These are phyloP conservation scores for Bombyx mandarina DNA, from an alignment of 1,140 invertebrate genomes.

Conservation along the genomic window DNA sequence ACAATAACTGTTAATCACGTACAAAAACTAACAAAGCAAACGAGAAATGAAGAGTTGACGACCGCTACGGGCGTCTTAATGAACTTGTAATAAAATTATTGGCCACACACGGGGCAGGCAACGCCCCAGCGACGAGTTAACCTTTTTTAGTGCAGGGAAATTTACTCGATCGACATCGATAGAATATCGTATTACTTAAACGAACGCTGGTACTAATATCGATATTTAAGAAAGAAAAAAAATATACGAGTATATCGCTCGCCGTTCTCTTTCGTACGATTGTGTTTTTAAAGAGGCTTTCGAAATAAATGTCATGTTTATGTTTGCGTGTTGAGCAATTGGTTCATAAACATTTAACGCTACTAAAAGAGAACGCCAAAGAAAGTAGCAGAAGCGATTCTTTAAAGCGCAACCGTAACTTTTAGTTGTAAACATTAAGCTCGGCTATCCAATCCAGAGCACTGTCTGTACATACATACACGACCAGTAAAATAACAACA, in stretches of 20 bases:
- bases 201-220: no score
- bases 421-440: slow-evolving; percentile 8
- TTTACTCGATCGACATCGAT: slow-evolving; percentile 27
- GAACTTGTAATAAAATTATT: slow-evolving; percentile 70
- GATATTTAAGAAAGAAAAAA: no score
- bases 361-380: neutral
- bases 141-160: slow-evolving; percentile 1
- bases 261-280: no score
- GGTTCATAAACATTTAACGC: neutral
- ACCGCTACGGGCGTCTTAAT: slow-evolving; percentile 54
- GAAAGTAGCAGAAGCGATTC: slow-evolving; percentile 8
- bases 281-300: neutral
- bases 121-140: slow-evolving; percentile 39
- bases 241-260: no score
- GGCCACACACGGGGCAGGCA: slow-evolving; percentile 62
- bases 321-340: neutral
- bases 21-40: slow-evolving; percentile 12
- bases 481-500: slow-evolving; percentile 37
- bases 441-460: no score
- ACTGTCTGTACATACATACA: slow-evolving; percentile 16
- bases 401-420: slow-evolving; percentile 20
- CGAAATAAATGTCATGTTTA: neutral
- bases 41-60: slow-evolving; percentile 30
- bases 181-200: neutral
- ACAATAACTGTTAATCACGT: neutral